Base-by-base conservation (phyloP, 2,113 vertebrate species). In the Thunnus thynnus region DNA sequence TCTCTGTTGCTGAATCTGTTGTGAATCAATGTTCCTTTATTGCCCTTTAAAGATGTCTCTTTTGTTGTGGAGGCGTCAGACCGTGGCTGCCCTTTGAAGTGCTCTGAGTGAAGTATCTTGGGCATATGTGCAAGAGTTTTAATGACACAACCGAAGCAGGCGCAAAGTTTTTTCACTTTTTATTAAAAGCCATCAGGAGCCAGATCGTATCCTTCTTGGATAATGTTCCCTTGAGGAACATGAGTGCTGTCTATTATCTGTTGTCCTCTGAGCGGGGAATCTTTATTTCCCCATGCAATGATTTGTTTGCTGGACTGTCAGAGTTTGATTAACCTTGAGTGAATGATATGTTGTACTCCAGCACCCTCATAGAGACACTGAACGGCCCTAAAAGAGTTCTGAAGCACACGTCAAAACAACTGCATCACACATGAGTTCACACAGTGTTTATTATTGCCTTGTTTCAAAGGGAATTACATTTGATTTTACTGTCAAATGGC, bases 21-120 rank as follows among this genome's bases (percentile, higher is more conserved):
- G 83, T 58, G 61, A 91, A 86, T 91, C 84, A 90, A 36, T 47
- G 55, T 20, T 69, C n/a, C 74, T 89, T 91, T 84, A 90, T 86
- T 92, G 85, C 52, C 20, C 52, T 88, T 84, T 85, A 80, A 88
- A 82, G 65, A 84, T 75, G 52, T 18, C 67, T 78, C 68, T 86
- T 87, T 84, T 87, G 84, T 89, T 88, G 84, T 82, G 83, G 68
- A 76, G 56, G 56, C 60, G 54, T 82, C 67, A 63, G 72, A 83
- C 60, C 44, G 16, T 67, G 70, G 20, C 13, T 14, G 2, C 18
- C 36, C 78, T 90, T 92, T 93, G 87, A 91, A 89, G 65, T 80
- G 64, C 56, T 86, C 51, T 20, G 64, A 71, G 67, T 68, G 78
- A 69, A 75, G 75, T 78, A 84, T 86, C 69, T 58, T 56, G 56